Evolutionary conservation across 2,113 vertebrate species (phyloP).

Genomic region (Potamarius usumacintae): DNA sequence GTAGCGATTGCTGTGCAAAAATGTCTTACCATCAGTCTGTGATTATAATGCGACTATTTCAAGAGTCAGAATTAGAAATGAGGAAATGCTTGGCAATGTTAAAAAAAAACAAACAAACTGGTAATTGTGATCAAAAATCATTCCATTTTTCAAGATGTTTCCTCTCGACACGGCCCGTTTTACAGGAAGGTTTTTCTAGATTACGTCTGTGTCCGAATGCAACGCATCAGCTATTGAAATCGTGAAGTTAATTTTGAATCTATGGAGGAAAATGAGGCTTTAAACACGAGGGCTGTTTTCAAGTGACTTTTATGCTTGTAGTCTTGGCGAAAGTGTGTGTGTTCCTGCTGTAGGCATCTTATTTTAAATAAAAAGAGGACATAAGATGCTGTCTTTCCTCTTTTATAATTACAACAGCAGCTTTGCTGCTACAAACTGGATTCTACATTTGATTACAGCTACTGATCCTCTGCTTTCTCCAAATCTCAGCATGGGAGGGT

Average conservation of each 20-base stretch:
- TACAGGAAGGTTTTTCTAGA: not conserved
- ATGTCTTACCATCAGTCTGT: not conserved
- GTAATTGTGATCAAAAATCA: not conserved
- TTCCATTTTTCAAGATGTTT: not conserved
- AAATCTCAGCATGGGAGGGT: not conserved
- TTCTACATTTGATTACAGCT: not conserved
- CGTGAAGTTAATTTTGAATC: not conserved
- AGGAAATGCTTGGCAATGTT: not conserved
- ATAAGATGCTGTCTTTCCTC: not conserved
- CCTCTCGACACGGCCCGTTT: too few species aligned
- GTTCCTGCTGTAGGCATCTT: not conserved
- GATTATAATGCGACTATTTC: too few species aligned
- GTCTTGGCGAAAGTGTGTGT: not conserved
- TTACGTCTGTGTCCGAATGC: too few species aligned
- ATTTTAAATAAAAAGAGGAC: not conserved
- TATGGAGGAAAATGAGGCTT: not conserved
- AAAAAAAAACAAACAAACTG: not conserved
- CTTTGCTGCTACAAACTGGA: not conserved
- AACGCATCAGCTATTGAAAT: not conserved
- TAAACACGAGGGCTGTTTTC: not conserved
- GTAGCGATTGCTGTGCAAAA: too few species aligned
- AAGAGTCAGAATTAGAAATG: not conserved
- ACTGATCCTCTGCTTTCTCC: not conserved
- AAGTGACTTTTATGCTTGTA: not conserved
- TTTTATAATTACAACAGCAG: not conserved